Percentiles rank a stretch among this genome's conserved stretches.
Conservation (phyloP, 2,888 invertebrate genomes). For the Heliothis peltigera region DNA sequence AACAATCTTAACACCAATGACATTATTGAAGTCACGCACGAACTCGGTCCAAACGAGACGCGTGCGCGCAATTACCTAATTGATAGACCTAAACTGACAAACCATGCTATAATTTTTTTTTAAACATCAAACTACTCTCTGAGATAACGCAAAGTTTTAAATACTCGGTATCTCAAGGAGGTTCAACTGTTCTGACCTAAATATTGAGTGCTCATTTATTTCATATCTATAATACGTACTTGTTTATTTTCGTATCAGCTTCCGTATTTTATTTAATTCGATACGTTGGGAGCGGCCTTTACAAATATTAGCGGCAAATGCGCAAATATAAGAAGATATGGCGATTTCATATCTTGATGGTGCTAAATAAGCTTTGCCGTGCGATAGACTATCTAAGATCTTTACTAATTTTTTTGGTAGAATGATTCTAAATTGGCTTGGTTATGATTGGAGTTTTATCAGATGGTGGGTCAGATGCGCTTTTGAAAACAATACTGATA, state of each 20-base stretch:
- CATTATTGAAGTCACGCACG: conserved; percentile 27
- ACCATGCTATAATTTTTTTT: conserved; percentile 45
- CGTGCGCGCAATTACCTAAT: conserved; percentile 56
- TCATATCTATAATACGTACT: conserved; percentile 69
- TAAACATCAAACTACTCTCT: conserved; percentile 33
- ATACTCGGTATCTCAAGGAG: conserved; percentile 76
- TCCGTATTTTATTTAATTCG: conserved; percentile 56
- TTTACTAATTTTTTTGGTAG: background rate
- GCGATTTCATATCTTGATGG: conserved; percentile 21
- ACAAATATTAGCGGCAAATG: conserved; percentile 24
- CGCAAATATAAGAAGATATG: conserved; percentile 49
- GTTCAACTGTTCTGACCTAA: conserved; percentile 79
- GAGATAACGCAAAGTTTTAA: conserved; percentile 67
- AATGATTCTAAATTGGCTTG: conserved; percentile 5
- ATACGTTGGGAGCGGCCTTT: conserved; percentile 30
- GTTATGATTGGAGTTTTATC: background rate
- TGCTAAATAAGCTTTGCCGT: conserved; percentile 22
- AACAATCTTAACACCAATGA: conserved; percentile 36
- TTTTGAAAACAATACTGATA: background rate
- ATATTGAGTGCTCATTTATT: conserved; percentile 75
- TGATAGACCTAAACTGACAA: no score
- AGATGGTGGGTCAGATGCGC: background rate
- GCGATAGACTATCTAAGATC: conserved; percentile 7
- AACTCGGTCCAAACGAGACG: conserved; percentile 34
- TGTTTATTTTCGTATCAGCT: conserved; percentile 66